These are phyloP conservation scores for Thalassophryne amazonica DNA, from an alignment of 2,797 vertebrate genomes.

Conservation along the genomic window DNA sequence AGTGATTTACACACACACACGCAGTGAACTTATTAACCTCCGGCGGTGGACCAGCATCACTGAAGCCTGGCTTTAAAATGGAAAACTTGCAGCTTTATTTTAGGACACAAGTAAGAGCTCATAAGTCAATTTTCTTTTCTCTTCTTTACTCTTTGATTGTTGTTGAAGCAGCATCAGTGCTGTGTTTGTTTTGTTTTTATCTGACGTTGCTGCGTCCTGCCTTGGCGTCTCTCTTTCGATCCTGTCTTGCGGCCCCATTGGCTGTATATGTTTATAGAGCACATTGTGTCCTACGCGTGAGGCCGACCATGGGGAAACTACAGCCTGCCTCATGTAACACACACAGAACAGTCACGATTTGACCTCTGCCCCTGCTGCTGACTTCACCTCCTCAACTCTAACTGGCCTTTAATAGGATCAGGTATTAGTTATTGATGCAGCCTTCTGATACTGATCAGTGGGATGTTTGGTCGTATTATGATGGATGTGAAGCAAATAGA, in stretches of 20 bases:
- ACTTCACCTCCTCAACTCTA: neutral
- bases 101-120: neutral
- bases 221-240: conserved; percentile 10
- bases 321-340: conserved; percentile 43
- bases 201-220: conserved; percentile 11
- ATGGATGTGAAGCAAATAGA: no score
- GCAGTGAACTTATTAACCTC: conserved; percentile 38
- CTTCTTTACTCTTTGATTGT: conserved; percentile 3
- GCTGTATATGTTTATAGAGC: conserved; percentile 41
- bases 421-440: neutral
- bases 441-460: neutral
- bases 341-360: no score
- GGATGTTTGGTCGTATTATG: neutral
- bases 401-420: neutral
- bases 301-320: conserved; percentile 42
- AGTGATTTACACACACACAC: conserved; percentile 31
- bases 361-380: neutral
- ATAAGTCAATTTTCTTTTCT: neutral
- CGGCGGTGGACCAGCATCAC: conserved; percentile 18
- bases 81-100: neutral
- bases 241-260: conserved; percentile 13
- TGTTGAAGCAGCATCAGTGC: neutral
- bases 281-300: conserved; percentile 43
- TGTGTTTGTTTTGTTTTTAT: neutral
- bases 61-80: conserved; percentile 20